A percentile compares a stretch with the other conserved stretches of the same genome.
Evolutionary conservation across 2,797 vertebrate genomes (phyloP).

Genomic region (Hypotaenidia okinawae): DNA sequence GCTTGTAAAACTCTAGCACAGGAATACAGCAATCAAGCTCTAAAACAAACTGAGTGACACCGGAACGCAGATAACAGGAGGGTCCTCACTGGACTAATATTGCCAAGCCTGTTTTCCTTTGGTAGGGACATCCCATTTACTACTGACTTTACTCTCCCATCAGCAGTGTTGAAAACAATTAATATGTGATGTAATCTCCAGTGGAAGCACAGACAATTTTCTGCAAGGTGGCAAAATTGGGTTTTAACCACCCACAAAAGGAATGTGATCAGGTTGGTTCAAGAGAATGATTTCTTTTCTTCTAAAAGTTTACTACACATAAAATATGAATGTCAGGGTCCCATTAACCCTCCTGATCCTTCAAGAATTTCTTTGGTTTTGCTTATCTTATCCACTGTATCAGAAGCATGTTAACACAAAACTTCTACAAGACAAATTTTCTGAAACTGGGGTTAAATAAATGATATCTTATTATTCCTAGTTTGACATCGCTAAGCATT

Average conservation of each 20-base stretch:
- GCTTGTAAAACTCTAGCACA: background rate
- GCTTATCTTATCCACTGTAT: background rate
- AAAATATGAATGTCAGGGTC: background rate
- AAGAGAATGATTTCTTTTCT: background rate
- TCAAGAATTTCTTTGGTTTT: background rate
- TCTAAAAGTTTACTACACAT: background rate
- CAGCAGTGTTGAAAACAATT: background rate
- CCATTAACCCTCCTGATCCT: background rate
- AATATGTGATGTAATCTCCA: constrained; percentile 7
- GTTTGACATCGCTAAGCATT: background rate
- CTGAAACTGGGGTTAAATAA: background rate
- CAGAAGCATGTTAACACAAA: background rate
- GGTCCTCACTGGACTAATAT: background rate
- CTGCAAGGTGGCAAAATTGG: background rate
- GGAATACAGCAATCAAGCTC: background rate
- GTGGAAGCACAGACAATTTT: background rate
- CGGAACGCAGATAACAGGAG: background rate
- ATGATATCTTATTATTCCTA: background rate
- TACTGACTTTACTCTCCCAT: background rate
- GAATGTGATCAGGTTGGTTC: background rate
- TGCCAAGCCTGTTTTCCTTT: background rate
- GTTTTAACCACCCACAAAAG: background rate
- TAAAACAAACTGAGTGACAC: background rate
- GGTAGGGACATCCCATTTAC: background rate
- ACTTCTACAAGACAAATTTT: background rate